Percentiles rank a stretch among this genome's conserved stretches.
phyloP scores from a whole-genome alignment of 2,888 invertebrate species.

The Gortyna flavago region DNA sequence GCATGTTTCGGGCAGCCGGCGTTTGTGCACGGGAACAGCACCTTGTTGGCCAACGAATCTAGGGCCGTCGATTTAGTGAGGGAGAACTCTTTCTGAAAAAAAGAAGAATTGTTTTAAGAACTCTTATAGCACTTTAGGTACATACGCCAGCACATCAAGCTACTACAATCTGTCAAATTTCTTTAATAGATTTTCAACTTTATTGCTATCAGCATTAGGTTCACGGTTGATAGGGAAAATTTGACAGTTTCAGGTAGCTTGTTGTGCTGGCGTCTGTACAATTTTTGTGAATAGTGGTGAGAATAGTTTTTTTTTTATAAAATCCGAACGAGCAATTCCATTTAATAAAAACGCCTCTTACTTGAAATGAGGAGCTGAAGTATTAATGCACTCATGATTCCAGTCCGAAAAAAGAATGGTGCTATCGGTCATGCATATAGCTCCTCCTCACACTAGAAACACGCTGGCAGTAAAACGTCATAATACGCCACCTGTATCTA shows the following conservation, averaged over 20 bases:
- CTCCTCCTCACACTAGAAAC: neutral
- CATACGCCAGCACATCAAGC: too few relatives aligned
- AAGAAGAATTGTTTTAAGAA: neutral
- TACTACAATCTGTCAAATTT: too few relatives aligned
- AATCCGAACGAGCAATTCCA: neutral
- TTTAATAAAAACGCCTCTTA: neutral
- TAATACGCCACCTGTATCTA: neutral
- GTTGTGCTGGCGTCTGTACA: too few relatives aligned
- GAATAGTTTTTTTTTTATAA: too few relatives aligned
- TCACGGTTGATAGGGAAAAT: too few relatives aligned
- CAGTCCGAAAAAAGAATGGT: neutral
- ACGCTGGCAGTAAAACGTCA: neutral
- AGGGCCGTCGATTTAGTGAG: conserved; percentile 88
- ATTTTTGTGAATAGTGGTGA: neutral
- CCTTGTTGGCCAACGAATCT: conserved; percentile 90
- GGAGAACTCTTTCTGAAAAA: conserved; percentile 89
- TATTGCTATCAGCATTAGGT: too few relatives aligned
- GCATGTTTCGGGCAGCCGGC: conserved; percentile 90
- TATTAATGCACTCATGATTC: neutral
- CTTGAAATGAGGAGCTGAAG: neutral
- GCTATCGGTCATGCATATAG: neutral
- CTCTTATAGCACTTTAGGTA: too few relatives aligned
- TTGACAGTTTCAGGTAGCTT: too few relatives aligned
- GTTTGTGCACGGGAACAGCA: conserved; percentile 90
- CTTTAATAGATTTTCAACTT: too few relatives aligned